Evolutionary conservation across 2,113 vertebrate genomes (phyloP).

Genomic region (Pelusios castaneus): DNA sequence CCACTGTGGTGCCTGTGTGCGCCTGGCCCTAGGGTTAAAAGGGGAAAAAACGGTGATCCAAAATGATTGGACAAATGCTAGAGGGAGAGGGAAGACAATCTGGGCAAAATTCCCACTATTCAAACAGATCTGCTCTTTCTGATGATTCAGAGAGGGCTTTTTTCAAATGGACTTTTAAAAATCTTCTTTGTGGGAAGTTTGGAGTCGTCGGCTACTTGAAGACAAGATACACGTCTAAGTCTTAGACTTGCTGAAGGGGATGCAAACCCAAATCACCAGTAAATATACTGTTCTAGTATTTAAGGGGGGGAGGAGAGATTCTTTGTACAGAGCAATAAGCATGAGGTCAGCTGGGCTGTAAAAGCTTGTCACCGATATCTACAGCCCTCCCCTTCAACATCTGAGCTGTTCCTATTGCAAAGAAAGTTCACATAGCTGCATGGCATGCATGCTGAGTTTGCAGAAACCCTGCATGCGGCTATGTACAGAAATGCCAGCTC

Average conservation of each 20-base stretch:
- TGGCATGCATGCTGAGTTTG: rapidly evolving
- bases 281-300: rapidly evolving
- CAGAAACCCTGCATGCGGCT: background rate
- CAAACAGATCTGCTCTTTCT: slow-evolving; percentile 40
- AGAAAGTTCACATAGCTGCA: background rate
- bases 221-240: background rate
- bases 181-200: background rate
- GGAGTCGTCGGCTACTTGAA: background rate
- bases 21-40: background rate
- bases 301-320: background rate
- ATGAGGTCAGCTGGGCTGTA: background rate
- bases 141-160: slow-evolving; percentile 44
- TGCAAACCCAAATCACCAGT: rapidly evolving
- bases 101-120: slow-evolving; percentile 56
- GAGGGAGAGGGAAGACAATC: background rate
- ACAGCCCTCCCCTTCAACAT: background rate
- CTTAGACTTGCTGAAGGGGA: rapidly evolving
- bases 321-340: background rate
- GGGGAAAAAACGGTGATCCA: slow-evolving; percentile 34
- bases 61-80: slow-evolving; percentile 32
- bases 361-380: background rate
- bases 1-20: background rate
- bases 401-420: background rate
- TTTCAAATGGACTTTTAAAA: slow-evolving; percentile 29
- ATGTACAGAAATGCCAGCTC: rapidly evolving